Percentiles rank a stretch among this genome's conserved stretches.
phyloP scores from a whole-genome alignment of 1,140 invertebrate genomes.

The Neodiprion pinetum region DNA sequence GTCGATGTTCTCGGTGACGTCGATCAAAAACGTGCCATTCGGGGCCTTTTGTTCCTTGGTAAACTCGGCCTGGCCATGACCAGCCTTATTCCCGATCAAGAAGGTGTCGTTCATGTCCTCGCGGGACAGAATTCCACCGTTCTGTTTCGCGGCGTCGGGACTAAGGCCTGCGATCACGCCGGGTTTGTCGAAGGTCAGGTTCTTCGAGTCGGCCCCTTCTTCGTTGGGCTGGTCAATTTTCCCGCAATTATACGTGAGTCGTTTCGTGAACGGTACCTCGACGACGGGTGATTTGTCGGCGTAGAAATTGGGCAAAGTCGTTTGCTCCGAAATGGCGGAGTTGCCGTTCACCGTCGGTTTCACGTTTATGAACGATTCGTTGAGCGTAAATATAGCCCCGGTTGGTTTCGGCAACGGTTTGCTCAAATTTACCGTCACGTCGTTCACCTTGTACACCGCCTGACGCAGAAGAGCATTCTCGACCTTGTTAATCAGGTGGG shows the following conservation, averaged over 20 bases:
- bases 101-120: not conserved
- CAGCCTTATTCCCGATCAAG: not conserved
- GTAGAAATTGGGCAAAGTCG: not conserved
- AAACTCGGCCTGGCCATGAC: slow-evolving; percentile 2
- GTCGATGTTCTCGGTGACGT: not conserved
- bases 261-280: not conserved
- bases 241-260: not conserved
- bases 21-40: not conserved
- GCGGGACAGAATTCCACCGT: not conserved
- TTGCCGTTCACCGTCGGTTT: not conserved
- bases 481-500: too few relatives aligned
- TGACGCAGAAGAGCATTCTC: too few relatives aligned
- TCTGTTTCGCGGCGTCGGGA: not conserved
- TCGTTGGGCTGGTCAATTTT: not conserved
- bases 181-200: slow-evolving; percentile 11
- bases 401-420: not conserved
- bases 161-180: not conserved
- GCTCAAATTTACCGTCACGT: not conserved
- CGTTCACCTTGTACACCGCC: not conserved
- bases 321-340: not conserved
- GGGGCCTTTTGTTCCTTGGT: not conserved
- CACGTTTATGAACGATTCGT: slow-evolving; percentile 16
- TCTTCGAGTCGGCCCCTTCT: not conserved
- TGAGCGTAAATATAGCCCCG: slow-evolving; percentile 6
- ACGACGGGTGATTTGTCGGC: not conserved